phyloP scores from a whole-genome alignment of 2,888 invertebrate genomes.

The Dolichopus griseipennis region DNA sequence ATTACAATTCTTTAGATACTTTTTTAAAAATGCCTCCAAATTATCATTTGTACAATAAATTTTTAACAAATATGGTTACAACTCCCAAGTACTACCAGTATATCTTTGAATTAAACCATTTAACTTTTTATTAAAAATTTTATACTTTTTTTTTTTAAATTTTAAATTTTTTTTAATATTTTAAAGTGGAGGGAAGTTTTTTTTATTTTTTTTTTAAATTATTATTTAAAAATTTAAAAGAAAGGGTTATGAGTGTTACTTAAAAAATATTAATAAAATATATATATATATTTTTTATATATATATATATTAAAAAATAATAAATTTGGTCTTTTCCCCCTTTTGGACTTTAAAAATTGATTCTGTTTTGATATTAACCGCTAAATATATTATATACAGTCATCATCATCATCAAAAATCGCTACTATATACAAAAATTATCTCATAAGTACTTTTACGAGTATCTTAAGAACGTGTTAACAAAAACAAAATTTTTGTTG shows the following conservation, averaged over 20 bases:
- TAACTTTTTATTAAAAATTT: neutral
- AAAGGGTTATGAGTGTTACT: neutral
- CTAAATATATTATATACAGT: neutral
- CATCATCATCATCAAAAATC: neutral
- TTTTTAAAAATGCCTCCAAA: too few species aligned
- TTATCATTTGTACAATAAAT: too few species aligned
- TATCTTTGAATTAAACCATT: neutral
- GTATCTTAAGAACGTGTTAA: too few species aligned
- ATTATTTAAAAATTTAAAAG: neutral
- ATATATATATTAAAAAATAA: too few species aligned
- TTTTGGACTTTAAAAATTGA: neutral
- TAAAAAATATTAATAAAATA: neutral
- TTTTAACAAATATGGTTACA: too few species aligned
- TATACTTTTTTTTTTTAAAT: neutral
- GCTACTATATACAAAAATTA: neutral
- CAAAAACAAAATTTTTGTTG: too few species aligned
- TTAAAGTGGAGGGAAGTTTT: neutral
- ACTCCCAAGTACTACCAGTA: too few species aligned
- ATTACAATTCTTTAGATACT: too few species aligned
- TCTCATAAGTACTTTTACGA: neutral
- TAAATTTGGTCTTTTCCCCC: neutral
- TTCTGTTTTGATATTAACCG: neutral
- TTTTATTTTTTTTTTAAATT: neutral
- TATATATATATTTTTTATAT: too few species aligned
- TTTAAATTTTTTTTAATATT: neutral